Conservation (phyloP, 2,888 invertebrate genomes). For the Agrotis ipsilon region DNA sequence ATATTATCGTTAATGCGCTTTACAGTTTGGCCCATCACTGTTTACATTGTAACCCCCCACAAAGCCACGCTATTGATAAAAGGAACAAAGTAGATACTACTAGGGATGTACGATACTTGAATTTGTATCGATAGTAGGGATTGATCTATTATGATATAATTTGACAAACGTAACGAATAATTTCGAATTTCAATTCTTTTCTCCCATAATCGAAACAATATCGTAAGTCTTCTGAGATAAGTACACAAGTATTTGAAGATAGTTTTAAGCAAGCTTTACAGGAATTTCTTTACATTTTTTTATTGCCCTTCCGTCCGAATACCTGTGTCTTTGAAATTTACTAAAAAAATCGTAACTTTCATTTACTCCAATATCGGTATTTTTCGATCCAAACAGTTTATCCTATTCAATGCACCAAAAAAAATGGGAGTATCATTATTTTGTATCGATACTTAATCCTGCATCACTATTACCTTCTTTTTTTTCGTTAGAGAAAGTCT, state of each 20-base stretch:
- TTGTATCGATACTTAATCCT: background rate
- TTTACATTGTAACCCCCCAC: constrained; percentile 3
- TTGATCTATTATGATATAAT: background rate
- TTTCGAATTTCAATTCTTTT: background rate
- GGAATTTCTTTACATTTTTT: too few relatives aligned
- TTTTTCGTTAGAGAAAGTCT: constrained; percentile 8
- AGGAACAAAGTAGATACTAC: background rate
- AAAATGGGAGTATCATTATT: background rate
- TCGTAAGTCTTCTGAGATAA: background rate
- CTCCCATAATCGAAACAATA: background rate
- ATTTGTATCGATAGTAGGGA: background rate
- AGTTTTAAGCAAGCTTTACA: too few relatives aligned
- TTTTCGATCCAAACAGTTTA: background rate
- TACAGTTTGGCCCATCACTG: constrained; percentile 6
- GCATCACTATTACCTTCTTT: background rate
- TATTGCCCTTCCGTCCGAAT: too few relatives aligned
- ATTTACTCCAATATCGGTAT: too few relatives aligned
- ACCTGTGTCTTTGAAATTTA: too few relatives aligned
- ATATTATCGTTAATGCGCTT: background rate
- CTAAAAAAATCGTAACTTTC: background rate
- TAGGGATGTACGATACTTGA: background rate
- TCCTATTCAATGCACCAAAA: background rate
- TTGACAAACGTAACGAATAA: background rate
- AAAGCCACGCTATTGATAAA: constrained; percentile 12
- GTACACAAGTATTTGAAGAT: too few relatives aligned